Base-by-base conservation (phyloP, 2,113 vertebrate genomes). In the Phoenicopterus ruber region DNA sequence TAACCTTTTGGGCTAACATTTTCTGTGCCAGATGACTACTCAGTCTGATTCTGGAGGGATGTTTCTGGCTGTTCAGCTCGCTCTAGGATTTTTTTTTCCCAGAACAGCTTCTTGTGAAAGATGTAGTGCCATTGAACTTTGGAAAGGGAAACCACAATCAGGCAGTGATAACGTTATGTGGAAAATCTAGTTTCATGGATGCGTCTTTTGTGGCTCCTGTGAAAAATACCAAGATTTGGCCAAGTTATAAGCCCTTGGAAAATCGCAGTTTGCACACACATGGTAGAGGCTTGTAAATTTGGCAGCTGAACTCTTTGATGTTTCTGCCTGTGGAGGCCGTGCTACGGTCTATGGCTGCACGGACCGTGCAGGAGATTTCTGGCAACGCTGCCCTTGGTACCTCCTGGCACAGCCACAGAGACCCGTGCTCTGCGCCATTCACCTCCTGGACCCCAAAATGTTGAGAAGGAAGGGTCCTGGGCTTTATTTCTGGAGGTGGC, bases 371-470 rank as follows among this genome's bases (percentile, higher is more conserved):
- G 31, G 19, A 84, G 10, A 49, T 84, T 95, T 86, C 77, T 67
- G 66, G 10, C 22, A 74, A 36, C 16, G 19, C 10, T 46, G 19
- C 46, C 65, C 76, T 73, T 61, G 57, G 36, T 79, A 40, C 9
- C 25, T 87, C 16, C 72, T 81, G 69, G 42, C 18, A 59, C 38
- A 59, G 34, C n/a, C 55, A 44, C 1, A 2, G 40, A 38, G 28
- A 20, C 15, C 5, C 63, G 19, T n/a, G n/a, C 44, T 72, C 49
- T 72, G 9, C 3, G 3, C 15, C 25, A n/a, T 7, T 82, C 47
- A 54, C 26, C 22, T 83, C 22, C 49, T n/a, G 34, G 72, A 55
- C n/a, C 40, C 28, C 59, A 42, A 17, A 17, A 77, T 0, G 0
- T n/a, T 44, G 54, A 77, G 54, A 17, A 76, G 40, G 28, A 69